Percentiles rank a stretch among this genome's conserved stretches.
phyloP scores from a whole-genome alignment of 1,140 invertebrate genomes.

The Penaeus vannamei region DNA sequence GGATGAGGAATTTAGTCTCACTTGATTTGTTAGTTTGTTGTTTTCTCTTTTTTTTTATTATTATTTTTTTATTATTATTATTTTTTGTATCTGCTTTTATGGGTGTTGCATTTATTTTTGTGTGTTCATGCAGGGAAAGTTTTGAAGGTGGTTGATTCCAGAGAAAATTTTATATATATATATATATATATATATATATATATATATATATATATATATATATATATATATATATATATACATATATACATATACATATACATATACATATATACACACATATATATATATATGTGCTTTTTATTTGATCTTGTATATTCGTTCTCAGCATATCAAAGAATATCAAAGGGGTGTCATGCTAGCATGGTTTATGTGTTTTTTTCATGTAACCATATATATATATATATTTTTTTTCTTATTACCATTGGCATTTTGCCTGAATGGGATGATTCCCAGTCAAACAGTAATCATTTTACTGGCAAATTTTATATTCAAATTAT shows the following conservation, averaged over 20 bases:
- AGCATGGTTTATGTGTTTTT: background rate
- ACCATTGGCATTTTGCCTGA: no score
- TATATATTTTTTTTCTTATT: no score
- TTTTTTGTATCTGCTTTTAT: no score
- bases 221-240: conserved; percentile 31
- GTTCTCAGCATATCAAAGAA: background rate
- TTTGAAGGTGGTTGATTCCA: background rate
- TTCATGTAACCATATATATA: no score
- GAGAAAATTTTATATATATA: background rate
- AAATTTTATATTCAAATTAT: no score
- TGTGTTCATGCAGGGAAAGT: background rate
- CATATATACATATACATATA: conserved; percentile 45
- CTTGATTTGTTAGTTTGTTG: no score
- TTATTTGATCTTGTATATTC: background rate
- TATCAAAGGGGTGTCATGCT: background rate
- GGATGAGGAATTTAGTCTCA: no score
- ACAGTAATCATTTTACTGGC: no score
- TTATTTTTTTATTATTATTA: no score
- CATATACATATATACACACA: background rate
- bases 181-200: conserved; percentile 27
- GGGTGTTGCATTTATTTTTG: background rate
- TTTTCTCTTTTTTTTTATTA: no score
- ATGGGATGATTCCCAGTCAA: no score
- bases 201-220: conserved; percentile 28
- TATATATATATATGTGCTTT: background rate